phyloP scores from a whole-genome alignment of 2,113 vertebrate genomes.

The Podarcis cretensis region DNA sequence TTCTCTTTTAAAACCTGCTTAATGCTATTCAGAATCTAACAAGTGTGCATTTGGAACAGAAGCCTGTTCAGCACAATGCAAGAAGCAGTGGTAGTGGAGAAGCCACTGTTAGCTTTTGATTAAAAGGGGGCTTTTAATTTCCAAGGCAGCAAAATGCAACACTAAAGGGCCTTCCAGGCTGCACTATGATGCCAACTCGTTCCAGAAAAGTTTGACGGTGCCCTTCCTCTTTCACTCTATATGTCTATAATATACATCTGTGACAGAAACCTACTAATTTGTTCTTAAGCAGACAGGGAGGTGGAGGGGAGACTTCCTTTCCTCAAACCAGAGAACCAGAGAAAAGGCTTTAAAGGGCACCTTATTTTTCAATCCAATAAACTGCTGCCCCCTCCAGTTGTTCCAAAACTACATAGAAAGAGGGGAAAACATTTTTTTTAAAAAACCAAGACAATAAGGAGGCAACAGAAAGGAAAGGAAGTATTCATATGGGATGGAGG shows the following conservation, averaged over 20 bases:
- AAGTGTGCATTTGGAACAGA: slow-evolving; percentile 32
- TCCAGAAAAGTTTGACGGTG: background rate
- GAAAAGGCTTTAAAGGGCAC: too few relatives aligned
- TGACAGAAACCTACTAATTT: too few relatives aligned
- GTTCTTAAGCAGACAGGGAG: too few relatives aligned
- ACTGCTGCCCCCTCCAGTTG: too few relatives aligned
- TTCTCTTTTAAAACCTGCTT: slow-evolving; percentile 15
- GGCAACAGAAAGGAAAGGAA: too few relatives aligned
- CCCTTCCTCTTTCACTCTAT: background rate
- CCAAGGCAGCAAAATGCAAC: background rate
- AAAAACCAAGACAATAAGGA: too few relatives aligned
- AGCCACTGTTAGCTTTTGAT: slow-evolving; percentile 31
- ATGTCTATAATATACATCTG: background rate
- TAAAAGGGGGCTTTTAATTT: background rate
- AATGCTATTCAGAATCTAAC: slow-evolving; percentile 36
- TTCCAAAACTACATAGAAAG: too few relatives aligned
- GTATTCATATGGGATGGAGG: too few relatives aligned
- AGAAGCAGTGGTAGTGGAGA: background rate
- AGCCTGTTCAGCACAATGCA: slow-evolving; percentile 47
- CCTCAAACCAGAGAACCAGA: too few relatives aligned
- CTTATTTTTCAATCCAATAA: too few relatives aligned
- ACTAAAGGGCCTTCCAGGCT: background rate
- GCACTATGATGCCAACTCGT: background rate
- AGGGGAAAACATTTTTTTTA: too few relatives aligned
- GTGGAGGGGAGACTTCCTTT: too few relatives aligned